Conservation (phyloP, 1,140 invertebrate species). For the Eupeodes corollae region DNA sequence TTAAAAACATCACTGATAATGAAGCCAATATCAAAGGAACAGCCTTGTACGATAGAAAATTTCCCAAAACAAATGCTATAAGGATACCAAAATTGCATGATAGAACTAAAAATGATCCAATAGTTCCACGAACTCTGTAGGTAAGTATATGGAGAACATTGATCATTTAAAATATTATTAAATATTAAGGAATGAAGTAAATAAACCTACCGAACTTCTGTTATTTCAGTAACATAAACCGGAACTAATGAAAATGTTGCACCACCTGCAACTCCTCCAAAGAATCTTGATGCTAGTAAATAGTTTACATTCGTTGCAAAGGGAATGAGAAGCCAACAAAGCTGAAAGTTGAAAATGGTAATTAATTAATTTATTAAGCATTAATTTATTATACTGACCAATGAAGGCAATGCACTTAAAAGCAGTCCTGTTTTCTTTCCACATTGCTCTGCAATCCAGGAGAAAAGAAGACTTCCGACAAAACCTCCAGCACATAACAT, state of each 20-base stretch:
- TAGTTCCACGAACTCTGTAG: slow-evolving; percentile 34
- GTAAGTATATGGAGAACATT: too few relatives aligned
- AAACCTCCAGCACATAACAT: slow-evolving; percentile 41
- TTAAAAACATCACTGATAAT: slow-evolving; percentile 36
- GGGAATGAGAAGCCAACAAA: slow-evolving; percentile 35
- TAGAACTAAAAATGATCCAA: slow-evolving; percentile 42
- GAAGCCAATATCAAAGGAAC: slow-evolving; percentile 40
- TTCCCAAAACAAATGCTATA: slow-evolving; percentile 40
- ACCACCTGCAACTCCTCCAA: slow-evolving; percentile 38
- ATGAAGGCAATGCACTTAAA: slow-evolving; percentile 19
- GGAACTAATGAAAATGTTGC: slow-evolving; percentile 38
- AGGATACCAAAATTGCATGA: slow-evolving; percentile 42
- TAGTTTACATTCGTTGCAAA: slow-evolving; percentile 29
- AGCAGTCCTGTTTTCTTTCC: slow-evolving; percentile 22
- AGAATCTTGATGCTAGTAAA: slow-evolving; percentile 34
- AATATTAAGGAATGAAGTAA: background rate
- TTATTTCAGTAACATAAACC: slow-evolving; percentile 38
- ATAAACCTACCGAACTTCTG: slow-evolving; percentile 27
- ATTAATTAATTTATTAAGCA: background rate
- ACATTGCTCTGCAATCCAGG: slow-evolving; percentile 41
- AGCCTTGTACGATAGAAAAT: slow-evolving; percentile 35
- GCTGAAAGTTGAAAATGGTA: slow-evolving; percentile 6
- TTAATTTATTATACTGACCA: slow-evolving; percentile 13
- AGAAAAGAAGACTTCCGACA: slow-evolving; percentile 40
- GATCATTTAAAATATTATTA: background rate